Evolutionary conservation across 2,888 invertebrate species (phyloP).

Genomic region (Acholoe squamosa): DNA sequence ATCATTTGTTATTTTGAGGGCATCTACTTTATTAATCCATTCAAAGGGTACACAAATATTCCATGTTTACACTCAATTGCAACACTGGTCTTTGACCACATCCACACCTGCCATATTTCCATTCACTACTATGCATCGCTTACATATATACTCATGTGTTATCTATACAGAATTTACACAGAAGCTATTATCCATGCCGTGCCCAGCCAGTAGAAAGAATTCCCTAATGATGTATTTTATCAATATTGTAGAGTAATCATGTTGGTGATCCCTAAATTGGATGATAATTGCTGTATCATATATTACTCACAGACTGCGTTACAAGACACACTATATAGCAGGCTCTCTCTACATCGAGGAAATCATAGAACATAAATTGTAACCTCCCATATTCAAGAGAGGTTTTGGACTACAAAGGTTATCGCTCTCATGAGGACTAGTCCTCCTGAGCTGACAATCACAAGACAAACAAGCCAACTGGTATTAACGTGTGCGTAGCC

Average conservation of each 20-base stretch:
- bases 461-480: not conserved
- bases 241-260: not conserved
- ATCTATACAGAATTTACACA: not conserved
- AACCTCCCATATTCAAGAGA: not conserved
- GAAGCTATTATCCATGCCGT: not conserved
- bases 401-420: not conserved
- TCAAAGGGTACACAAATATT: not conserved
- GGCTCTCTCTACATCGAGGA: not conserved
- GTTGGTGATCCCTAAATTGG: too few relatives aligned
- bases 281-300: not conserved
- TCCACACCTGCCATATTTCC: not conserved
- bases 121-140: not conserved
- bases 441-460: not conserved
- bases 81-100: constrained; percentile 49
- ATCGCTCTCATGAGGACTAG: not conserved
- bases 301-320: not conserved
- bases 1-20: not conserved
- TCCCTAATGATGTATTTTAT: constrained; percentile 9
- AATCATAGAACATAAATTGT: too few relatives aligned
- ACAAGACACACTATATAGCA: constrained; percentile 14
- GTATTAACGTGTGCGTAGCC: constrained; percentile 57
- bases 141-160: not conserved
- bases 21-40: constrained; percentile 8
- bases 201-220: not conserved
- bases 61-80: not conserved